phyloP scores from a whole-genome alignment of 2,888 invertebrate species.

The Gari tellinella region DNA sequence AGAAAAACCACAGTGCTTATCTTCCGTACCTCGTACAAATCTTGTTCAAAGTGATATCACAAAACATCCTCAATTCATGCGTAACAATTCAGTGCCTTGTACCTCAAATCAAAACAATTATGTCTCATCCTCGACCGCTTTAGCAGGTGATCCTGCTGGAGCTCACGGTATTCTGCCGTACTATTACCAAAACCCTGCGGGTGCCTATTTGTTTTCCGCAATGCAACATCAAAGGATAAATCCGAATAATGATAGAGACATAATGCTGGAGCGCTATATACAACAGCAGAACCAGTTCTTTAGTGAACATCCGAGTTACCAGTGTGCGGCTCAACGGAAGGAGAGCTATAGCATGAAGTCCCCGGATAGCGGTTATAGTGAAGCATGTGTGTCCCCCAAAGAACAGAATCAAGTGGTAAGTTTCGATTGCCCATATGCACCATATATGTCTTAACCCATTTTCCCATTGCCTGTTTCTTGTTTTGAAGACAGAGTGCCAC shows the following conservation, averaged over 20 bases:
- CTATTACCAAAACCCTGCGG: neutral
- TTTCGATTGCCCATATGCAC: neutral
- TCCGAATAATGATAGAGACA: constrained; percentile 21
- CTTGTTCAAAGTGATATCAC: constrained; percentile 2
- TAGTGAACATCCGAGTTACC: constrained; percentile 48
- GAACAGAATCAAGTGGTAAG: constrained; percentile 32
- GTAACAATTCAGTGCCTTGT: constrained; percentile 32
- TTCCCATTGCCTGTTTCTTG: no score
- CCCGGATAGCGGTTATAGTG: constrained; percentile 80
- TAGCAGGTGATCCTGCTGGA: neutral
- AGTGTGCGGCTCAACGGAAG: constrained; percentile 26
- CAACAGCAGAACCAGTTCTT: constrained; percentile 67
- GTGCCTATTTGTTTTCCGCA: neutral
- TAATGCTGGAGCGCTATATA: constrained; percentile 70
- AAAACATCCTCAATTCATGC: constrained; percentile 35
- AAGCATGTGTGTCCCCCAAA: constrained; percentile 67
- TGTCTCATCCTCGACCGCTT: neutral
- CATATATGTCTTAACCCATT: no score
- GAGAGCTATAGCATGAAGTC: constrained; percentile 74
- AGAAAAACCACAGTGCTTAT: no score
- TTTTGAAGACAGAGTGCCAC: no score
- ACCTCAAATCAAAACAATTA: constrained; percentile 25
- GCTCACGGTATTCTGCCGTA: constrained; percentile 3
- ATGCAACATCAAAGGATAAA: neutral
- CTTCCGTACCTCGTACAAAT: no score